Base-by-base conservation (phyloP, 1,140 invertebrate genomes). In the Drosophila lacertosa region DNA sequence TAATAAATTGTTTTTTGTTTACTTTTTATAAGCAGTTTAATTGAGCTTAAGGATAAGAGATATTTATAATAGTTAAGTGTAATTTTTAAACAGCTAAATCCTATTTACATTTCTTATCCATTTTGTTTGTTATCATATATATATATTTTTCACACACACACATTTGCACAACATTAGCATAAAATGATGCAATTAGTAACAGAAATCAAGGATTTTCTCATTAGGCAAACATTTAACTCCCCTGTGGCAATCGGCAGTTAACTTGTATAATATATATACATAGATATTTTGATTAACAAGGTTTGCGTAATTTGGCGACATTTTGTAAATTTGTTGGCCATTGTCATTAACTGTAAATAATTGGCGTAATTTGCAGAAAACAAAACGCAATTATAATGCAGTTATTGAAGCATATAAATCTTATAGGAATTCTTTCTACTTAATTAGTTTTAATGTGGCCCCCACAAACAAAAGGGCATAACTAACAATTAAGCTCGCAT, bases 381-480 rank as follows among this genome's bases (percentile, higher is more conserved):
- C 58, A 18, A 63, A 51, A 37, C 37, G 53, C 55, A 78, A 81
- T 68, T 69, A 75, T 47, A 65, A 63, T 63, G 42, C 55, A 73
- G 26, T 63, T 66, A 76, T 76, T 59, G 81, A 77, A n/a, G 68
- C 77, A 65, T 66, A 77, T 84, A 86, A 84, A 84, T 84, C 80
- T 74, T 80, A 66, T 67, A 47, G 73, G 18, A 67, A 81, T 78
- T 84, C 80, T 86, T 84, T 84, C 77, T 77, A 84, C 80, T 88
- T 86, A 86, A 86, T 86, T 86, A 88, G 82, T 88, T 88, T 81
- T 80, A 88, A 88, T 86, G 70, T 74, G 20, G 13, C 60, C 24
- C 58, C 13, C 69, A 53, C 70, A 74, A 69, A 74, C 68, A 67
- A 86, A 86, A 60, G 81, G 57, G 82, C 82, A 86, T 88, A 86